A percentile compares a stretch with the other conserved stretches of the same genome.
Evolutionary conservation across 2,888 invertebrate species (phyloP).

Genomic region (Eupithecia vulgata): DNA sequence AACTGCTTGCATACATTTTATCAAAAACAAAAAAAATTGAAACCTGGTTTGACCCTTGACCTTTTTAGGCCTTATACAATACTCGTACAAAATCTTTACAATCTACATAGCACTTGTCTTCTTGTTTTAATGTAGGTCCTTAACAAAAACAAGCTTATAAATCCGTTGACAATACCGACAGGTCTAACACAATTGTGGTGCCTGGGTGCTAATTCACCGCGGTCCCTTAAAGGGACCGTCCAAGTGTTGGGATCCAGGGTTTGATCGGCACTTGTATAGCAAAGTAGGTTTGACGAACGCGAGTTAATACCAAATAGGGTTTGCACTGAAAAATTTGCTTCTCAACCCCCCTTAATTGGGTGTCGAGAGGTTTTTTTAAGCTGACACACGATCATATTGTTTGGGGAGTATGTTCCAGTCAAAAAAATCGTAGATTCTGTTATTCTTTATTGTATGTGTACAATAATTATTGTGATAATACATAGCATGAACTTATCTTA

Average conservation of each 20-base stretch:
- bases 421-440: neutral
- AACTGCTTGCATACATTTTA: neutral
- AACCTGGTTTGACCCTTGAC: neutral
- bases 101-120: conserved; percentile 26
- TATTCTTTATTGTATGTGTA: too few species aligned
- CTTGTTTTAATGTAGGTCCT: conserved; percentile 49
- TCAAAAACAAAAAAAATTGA: neutral
- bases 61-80: neutral
- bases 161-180: conserved; percentile 67
- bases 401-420: neutral
- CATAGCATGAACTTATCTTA: too few species aligned
- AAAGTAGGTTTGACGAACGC: conserved; percentile 75
- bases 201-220: conserved; percentile 82
- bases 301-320: conserved; percentile 77
- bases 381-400: conserved; percentile 38
- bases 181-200: conserved; percentile 75
- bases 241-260: conserved; percentile 76
- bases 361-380: conserved; percentile 66
- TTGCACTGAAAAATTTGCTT: conserved; percentile 81
- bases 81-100: neutral
- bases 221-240: conserved; percentile 72
- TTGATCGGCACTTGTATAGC: conserved; percentile 83
- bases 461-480: too few species aligned
- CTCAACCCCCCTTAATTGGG: conserved; percentile 81
- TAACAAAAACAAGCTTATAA: conserved; percentile 64